Evolutionary conservation across 2,797 vertebrate species (phyloP).

Genomic region (Argyrosomus regius): DNA sequence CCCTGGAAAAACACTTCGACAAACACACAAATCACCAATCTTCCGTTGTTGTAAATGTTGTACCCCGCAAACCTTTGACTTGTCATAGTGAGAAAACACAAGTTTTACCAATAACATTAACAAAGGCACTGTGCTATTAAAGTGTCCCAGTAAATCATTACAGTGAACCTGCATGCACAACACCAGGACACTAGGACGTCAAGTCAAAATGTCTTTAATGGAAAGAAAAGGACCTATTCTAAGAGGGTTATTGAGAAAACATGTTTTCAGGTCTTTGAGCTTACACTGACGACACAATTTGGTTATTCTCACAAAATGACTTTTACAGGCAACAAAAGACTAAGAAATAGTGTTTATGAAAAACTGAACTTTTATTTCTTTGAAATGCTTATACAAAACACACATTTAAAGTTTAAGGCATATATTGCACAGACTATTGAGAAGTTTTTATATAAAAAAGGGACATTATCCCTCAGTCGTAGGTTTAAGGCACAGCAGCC

Average conservation of each 20-base stretch:
- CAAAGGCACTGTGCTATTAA: not conserved
- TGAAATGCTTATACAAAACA: conserved; percentile 87
- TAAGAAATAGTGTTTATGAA: conserved; percentile 47
- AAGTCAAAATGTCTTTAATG: not conserved
- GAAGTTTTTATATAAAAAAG: conserved; percentile 75
- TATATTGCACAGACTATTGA: conserved; percentile 90
- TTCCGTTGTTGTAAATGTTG: too few relatives aligned
- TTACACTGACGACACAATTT: not conserved
- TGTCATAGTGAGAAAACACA: not conserved
- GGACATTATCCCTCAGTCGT: conserved; percentile 75
- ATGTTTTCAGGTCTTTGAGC: not conserved
- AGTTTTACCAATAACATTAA: not conserved
- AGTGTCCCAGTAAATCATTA: not conserved
- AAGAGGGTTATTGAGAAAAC: not conserved
- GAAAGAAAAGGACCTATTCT: not conserved
- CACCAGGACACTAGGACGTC: not conserved
- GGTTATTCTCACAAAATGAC: not conserved
- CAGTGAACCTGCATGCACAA: not conserved
- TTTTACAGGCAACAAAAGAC: not conserved
- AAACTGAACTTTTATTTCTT: conserved; percentile 87
- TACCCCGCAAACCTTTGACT: too few relatives aligned
- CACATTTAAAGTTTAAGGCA: conserved; percentile 86
- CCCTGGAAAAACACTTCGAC: too few relatives aligned
- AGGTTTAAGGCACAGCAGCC: conserved; percentile 87
- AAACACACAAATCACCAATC: too few relatives aligned